Conservation (phyloP, 2,797 vertebrate species). For the Simalia tracyae region DNA sequence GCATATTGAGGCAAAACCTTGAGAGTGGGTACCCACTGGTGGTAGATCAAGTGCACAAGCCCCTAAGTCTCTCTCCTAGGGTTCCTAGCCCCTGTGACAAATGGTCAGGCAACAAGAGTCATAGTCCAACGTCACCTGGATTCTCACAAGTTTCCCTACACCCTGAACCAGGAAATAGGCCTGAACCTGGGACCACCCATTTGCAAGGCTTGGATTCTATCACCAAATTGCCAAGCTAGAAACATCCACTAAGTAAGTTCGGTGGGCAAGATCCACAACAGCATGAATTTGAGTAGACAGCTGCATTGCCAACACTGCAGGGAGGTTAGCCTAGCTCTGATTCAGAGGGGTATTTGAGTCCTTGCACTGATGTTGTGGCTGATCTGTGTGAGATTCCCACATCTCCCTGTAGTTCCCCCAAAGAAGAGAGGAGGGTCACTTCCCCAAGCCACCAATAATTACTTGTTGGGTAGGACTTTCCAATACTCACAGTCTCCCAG, state of each 20-base stretch:
- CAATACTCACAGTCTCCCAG: constrained; percentile 69
- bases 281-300: background rate
- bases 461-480: background rate
- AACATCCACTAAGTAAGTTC: background rate
- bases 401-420: too few species aligned
- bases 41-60: too few species aligned
- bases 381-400: too few species aligned
- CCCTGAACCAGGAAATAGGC: background rate
- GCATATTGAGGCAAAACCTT: too few species aligned
- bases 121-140: background rate
- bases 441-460: too few species aligned
- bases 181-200: background rate
- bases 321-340: too few species aligned
- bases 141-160: background rate
- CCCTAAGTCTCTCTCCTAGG: background rate
- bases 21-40: too few species aligned
- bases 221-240: background rate
- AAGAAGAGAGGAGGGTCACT: too few species aligned
- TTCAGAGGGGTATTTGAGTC: too few species aligned
- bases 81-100: background rate
- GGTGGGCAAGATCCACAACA: too few species aligned
- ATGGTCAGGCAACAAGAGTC: background rate
- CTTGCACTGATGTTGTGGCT: too few species aligned
- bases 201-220: background rate
- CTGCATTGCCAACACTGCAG: background rate